A percentile compares a stretch with the other conserved stretches of the same genome.
Conservation (phyloP, 1,140 invertebrate genomes). For the Diuraphis noxia region DNA sequence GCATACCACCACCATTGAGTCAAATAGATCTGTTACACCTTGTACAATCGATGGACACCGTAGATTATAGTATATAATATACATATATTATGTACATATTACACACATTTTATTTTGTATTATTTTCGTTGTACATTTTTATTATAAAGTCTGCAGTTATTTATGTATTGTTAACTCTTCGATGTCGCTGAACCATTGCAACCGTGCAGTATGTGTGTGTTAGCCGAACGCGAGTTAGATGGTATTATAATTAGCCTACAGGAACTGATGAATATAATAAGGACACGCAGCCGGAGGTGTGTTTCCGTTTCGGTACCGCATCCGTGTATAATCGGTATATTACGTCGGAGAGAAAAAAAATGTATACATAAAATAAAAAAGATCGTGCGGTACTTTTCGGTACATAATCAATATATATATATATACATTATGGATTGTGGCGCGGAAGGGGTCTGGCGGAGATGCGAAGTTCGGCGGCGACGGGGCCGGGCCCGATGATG, state of each 20-base stretch:
- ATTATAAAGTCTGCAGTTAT: constrained; percentile 34
- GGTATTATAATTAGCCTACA: constrained; percentile 51
- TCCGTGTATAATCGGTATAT: constrained; percentile 49
- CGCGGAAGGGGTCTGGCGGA: constrained; percentile 31
- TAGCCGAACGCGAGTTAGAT: constrained; percentile 21
- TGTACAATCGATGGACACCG: constrained; percentile 12
- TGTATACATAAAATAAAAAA: constrained; percentile 36
- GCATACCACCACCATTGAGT: no score
- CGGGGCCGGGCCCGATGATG: constrained; percentile 41
- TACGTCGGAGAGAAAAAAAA: constrained; percentile 14
- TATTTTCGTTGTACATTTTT: constrained; percentile 19
- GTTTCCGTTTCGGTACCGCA: constrained; percentile 52
- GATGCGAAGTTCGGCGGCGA: constrained; percentile 33
- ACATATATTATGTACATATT: not conserved
- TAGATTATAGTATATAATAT: not conserved
- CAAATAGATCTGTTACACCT: no score
- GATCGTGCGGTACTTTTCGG: constrained; percentile 32
- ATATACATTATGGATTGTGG: not conserved
- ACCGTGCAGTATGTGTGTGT: not conserved
- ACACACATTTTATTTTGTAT: not conserved
- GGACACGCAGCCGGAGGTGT: constrained; percentile 52
- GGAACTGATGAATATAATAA: constrained; percentile 50
- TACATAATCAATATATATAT: not conserved
- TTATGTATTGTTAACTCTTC: constrained; percentile 42
- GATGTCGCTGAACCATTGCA: constrained; percentile 41